phyloP scores from a whole-genome alignment of 2,888 invertebrate genomes.

The Amphipyra tragopoginis region DNA sequence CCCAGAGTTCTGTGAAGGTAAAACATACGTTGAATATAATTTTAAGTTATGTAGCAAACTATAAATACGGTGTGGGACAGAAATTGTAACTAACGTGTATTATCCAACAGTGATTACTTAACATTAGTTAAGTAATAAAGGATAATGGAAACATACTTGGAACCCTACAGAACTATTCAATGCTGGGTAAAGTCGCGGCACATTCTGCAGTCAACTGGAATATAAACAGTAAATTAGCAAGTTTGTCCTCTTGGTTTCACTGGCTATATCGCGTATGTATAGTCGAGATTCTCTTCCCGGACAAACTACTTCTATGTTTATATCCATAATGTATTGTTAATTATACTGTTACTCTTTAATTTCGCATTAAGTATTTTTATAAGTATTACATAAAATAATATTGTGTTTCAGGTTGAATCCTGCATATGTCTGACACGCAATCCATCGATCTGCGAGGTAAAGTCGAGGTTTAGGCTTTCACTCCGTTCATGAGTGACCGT shows the following conservation, averaged over 20 bases:
- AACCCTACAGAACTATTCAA: slow-evolving; percentile 50
- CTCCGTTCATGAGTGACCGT: too few relatives aligned
- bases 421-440: too few relatives aligned
- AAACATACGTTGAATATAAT: slow-evolving; percentile 18
- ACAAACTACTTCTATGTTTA: background rate
- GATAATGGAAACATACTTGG: slow-evolving; percentile 54
- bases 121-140: slow-evolving; percentile 38
- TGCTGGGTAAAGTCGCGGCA: slow-evolving; percentile 47
- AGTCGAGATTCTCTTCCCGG: background rate
- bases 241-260: slow-evolving; percentile 36
- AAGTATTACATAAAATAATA: too few relatives aligned
- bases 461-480: too few relatives aligned
- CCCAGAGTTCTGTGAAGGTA: background rate
- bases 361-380: too few relatives aligned
- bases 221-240: slow-evolving; percentile 59
- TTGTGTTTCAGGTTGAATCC: too few relatives aligned
- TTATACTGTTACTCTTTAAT: too few relatives aligned
- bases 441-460: too few relatives aligned
- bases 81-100: slow-evolving; percentile 30
- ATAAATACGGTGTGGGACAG: slow-evolving; percentile 14
- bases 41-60: slow-evolving; percentile 7
- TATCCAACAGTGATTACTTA: slow-evolving; percentile 35
- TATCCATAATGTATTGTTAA: too few relatives aligned
- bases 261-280: background rate
- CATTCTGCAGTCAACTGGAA: slow-evolving; percentile 44